Evolutionary conservation across 1,140 invertebrate genomes (phyloP).

Genomic region (Phocides pigmalion): DNA sequence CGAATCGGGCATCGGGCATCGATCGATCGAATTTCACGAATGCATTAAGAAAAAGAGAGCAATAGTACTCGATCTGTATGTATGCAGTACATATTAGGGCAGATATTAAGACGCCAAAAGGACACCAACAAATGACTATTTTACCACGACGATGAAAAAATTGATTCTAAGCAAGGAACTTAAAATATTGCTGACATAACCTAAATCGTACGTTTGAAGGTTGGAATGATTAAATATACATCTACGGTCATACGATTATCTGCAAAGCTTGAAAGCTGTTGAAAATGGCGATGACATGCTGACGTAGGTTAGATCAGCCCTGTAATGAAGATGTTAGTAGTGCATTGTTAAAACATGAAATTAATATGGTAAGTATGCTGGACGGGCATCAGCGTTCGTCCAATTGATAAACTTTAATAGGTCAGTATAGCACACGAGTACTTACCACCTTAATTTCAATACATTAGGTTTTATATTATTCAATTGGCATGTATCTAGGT

Average conservation of each 20-base stretch:
- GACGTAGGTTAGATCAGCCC: slow-evolving; percentile 9
- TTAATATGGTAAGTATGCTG: neutral
- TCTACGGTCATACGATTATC: neutral
- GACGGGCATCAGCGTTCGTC: neutral
- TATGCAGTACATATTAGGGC: too few species aligned
- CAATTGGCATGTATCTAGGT: too few species aligned
- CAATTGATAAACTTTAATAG: neutral
- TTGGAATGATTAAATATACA: slow-evolving; percentile 2
- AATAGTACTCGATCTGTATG: too few species aligned
- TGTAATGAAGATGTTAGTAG: slow-evolving; percentile 18
- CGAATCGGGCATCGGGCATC: too few species aligned
- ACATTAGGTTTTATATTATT: too few species aligned
- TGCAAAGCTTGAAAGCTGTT: slow-evolving; percentile 2
- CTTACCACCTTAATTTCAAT: too few species aligned
- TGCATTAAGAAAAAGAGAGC: too few species aligned
- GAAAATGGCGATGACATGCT: slow-evolving; percentile 17
- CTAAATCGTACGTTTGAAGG: neutral
- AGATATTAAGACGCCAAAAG: too few species aligned
- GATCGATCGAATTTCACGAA: too few species aligned
- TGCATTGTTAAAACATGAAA: slow-evolving; percentile 7
- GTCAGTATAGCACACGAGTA: too few species aligned
- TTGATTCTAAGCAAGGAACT: neutral
- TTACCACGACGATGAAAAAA: neutral
- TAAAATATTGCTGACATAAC: slow-evolving; percentile 1
- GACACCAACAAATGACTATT: neutral